Percentiles rank a stretch among this genome's conserved stretches.
Evolutionary conservation across 2,113 vertebrate genomes (phyloP).

Genomic region (Zosterops japonicus): DNA sequence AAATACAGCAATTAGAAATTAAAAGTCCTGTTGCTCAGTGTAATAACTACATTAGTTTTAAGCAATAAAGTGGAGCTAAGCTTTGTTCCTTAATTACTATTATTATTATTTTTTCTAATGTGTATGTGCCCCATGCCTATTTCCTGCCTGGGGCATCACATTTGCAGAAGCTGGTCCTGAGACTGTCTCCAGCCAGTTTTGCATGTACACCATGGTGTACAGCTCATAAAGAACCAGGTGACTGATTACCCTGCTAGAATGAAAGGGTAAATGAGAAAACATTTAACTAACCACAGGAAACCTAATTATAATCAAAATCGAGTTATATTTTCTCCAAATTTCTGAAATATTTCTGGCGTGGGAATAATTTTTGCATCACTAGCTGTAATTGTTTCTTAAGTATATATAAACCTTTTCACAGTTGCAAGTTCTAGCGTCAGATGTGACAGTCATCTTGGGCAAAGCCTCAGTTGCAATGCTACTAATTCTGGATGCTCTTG

Average conservation of each 20-base stretch:
- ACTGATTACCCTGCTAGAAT: conserved; percentile 13
- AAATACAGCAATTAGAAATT: conserved; percentile 59
- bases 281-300: conserved; percentile 54
- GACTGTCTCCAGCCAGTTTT: background rate
- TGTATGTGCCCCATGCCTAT: background rate
- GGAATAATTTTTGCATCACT: conserved; percentile 40
- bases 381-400: conserved; percentile 33
- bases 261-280: conserved; percentile 54
- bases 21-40: conserved; percentile 37
- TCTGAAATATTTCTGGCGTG: conserved; percentile 33
- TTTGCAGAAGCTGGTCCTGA: conserved; percentile 33
- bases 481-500: background rate
- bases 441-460: background rate
- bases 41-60: conserved; percentile 53
- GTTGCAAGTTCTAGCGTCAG: background rate
- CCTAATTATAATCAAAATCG: conserved; percentile 28
- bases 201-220: background rate
- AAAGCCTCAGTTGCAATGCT: background rate
- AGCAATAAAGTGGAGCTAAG: conserved; percentile 42
- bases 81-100: conserved; percentile 59
- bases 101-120: conserved; percentile 18
- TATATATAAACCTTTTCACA: background rate
- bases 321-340: conserved; percentile 27
- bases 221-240: conserved; percentile 38
- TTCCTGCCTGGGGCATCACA: conserved; percentile 29